phyloP scores from a whole-genome alignment of 2,113 vertebrate species.

The Poeciliopsis prolifica region DNA sequence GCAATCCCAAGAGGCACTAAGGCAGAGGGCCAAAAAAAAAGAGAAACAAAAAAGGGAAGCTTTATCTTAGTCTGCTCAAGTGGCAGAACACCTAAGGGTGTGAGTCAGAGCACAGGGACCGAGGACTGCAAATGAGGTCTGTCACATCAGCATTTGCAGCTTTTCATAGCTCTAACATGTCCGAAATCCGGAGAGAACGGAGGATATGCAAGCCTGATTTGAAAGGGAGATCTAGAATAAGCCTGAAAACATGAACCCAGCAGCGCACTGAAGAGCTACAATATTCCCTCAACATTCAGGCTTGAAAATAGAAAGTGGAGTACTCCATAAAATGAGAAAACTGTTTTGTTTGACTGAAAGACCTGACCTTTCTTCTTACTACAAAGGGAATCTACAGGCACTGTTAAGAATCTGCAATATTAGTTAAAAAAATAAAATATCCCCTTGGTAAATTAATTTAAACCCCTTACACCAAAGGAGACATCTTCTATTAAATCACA shows the following conservation, averaged over 20 bases:
- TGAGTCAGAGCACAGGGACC: constrained; percentile 49
- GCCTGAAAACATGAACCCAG: constrained; percentile 39
- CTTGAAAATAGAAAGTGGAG: constrained; percentile 15
- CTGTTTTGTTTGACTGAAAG: constrained; percentile 24
- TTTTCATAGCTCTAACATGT: constrained; percentile 61
- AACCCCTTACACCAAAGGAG: not conserved
- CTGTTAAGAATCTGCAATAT: not conserved
- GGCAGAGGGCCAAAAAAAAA: constrained; percentile 20
- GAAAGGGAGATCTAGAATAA: constrained; percentile 41
- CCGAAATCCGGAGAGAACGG: constrained; percentile 47
- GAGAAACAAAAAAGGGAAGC: constrained; percentile 19
- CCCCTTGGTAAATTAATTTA: constrained; percentile 12
- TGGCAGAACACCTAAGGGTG: constrained; percentile 61
- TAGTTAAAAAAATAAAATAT: not conserved
- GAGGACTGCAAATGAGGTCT: constrained; percentile 64
- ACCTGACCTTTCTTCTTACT: not conserved
- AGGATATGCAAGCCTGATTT: constrained; percentile 30
- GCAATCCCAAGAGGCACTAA: constrained; percentile 49
- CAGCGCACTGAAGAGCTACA: constrained; percentile 18
- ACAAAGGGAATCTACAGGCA: constrained; percentile 14
- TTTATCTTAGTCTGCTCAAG: constrained; percentile 62
- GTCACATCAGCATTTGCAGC: constrained; percentile 64
- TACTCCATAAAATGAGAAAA: not conserved
- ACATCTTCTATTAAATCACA: not conserved
- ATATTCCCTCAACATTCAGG: constrained; percentile 27